Evolutionary conservation across 1,140 invertebrate genomes (phyloP), one percentile per base, ranked within the genome.

Genomic region (Prorops nasuta): DNA sequence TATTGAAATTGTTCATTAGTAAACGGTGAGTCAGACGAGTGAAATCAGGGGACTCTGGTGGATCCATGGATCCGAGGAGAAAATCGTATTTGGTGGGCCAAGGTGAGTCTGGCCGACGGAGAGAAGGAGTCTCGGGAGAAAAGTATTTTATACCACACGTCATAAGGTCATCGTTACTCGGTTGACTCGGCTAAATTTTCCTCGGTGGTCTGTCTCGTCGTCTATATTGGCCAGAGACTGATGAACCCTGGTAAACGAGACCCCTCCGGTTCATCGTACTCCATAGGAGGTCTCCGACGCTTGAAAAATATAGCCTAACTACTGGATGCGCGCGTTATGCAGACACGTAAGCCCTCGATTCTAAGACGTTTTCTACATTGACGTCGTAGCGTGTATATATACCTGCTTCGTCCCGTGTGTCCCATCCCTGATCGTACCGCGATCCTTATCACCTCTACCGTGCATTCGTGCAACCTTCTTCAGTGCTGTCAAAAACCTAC

Each of bases 231-330:
- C 28, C 44, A 43, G 37, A 49, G 24, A 48, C 37, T 45, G 50
- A 52, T 52, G 47, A 37, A 52, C 50, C 50, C 48, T 46, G 45
- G n/a, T 39, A 52, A 52, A 52, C 50, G 50, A 52, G 50, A 52
- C 45, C 50, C 50, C 50, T 52, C 45, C 45, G 50, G 50, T 52
- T 52, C 45, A 48, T 52, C 50, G 45, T 28, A 46, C 38, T 39
- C 44, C 38, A 21, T 39, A 32, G 32, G 45, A 49, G 45, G 38
- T 42, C 38, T 28, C 45, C 49, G 50, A 48, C 48, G 45, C 31
- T n/a, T 52, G 49, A 47, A 51, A 52, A 52, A 52, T 28, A 28
- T 28, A 28, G 24, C 24, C 24, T 28, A 28, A 28, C 24, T 10
- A 28, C 4, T 10, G 4, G 4, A 10, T 4, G 24, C 24, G 24